Conservation (phyloP, 2,888 invertebrate genomes). For the Campoplex nolae region DNA sequence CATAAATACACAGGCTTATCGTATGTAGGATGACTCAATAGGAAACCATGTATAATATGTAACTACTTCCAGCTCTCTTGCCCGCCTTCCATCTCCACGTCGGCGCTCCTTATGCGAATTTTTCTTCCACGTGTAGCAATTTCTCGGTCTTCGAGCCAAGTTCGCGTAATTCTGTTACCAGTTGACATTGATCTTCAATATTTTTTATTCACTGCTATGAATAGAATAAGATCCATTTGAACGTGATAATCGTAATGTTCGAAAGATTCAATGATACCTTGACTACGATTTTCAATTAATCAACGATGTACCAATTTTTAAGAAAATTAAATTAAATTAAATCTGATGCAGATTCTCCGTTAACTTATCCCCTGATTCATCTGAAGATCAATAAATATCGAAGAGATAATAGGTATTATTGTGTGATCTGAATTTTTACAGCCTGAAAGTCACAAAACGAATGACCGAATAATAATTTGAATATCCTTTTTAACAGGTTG, state of each 20-base stretch:
- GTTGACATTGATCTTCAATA: constrained; percentile 40
- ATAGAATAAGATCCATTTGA: background rate
- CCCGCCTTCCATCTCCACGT: background rate
- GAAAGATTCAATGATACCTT: background rate
- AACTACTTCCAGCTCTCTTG: constrained; percentile 40
- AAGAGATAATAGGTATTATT: background rate
- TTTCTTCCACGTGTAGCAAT: constrained; percentile 2
- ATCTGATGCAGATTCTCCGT: no score
- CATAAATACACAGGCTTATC: constrained; percentile 54
- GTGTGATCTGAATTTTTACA: no score
- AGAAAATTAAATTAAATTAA: background rate
- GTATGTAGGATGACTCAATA: constrained; percentile 38
- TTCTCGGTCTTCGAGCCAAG: background rate
- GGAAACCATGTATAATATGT: constrained; percentile 48
- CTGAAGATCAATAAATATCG: background rate
- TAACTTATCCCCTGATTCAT: no score
- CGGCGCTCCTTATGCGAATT: constrained; percentile 31
- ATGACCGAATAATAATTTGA: no score
- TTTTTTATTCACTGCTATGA: constrained; percentile 4
- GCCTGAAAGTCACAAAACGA: no score
- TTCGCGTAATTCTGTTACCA: constrained; percentile 34
- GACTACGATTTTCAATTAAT: background rate
- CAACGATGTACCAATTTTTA: background rate
- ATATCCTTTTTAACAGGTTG: no score
- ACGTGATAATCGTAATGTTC: background rate